Percentiles rank a stretch among this genome's conserved stretches.
Evolutionary conservation across 2,888 invertebrate genomes (phyloP).

Genomic region (Macropis europaea): DNA sequence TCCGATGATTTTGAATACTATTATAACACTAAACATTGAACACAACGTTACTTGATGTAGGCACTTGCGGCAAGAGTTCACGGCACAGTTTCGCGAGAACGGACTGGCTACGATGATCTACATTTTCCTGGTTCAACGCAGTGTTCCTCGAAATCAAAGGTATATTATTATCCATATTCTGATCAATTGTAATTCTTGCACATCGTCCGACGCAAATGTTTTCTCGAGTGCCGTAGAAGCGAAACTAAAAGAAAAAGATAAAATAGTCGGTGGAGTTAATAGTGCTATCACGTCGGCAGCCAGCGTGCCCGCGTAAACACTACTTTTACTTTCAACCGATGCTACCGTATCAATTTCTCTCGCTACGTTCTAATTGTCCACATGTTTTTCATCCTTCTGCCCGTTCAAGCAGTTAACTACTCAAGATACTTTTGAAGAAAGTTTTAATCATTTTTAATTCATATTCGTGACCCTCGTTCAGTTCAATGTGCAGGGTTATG

Average conservation of each 20-base stretch:
- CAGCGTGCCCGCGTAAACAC: not conserved
- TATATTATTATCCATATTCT: not conserved
- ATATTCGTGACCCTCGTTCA: too few species aligned
- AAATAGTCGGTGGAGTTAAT: not conserved
- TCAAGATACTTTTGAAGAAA: too few species aligned
- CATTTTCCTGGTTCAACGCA: not conserved
- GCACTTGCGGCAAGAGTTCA: not conserved
- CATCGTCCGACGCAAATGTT: not conserved
- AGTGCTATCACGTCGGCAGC: not conserved
- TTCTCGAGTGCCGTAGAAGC: not conserved
- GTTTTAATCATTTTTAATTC: too few species aligned
- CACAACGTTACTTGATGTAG: not conserved
- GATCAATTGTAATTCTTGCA: not conserved
- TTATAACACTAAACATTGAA: not conserved
- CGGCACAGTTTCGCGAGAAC: not conserved
- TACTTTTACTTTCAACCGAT: not conserved
- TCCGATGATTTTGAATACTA: too few species aligned
- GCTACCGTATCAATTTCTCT: not conserved
- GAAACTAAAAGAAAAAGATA: not conserved
- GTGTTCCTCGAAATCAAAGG: not conserved
- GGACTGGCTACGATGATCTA: not conserved
- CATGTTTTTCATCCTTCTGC: too few species aligned
- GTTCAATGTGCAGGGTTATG: too few species aligned
- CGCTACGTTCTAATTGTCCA: not conserved
- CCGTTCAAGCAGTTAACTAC: too few species aligned